phyloP scores from a whole-genome alignment of 2,888 invertebrate species.

The Oegoconia quadripuncta region DNA sequence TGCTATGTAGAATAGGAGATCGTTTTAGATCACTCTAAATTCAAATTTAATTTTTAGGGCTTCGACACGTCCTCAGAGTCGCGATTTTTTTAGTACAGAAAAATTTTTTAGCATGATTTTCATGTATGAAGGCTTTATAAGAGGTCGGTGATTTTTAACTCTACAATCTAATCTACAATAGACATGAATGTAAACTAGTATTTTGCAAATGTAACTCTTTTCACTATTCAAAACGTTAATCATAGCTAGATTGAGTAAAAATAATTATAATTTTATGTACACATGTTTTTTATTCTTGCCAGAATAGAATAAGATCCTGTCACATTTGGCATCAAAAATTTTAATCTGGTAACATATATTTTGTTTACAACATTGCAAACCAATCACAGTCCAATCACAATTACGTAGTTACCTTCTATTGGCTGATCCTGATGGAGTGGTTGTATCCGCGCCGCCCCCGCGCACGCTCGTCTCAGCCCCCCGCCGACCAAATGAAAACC shows the following conservation, averaged over 20 bases:
- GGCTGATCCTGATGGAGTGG: conserved; percentile 23
- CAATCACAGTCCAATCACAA: conserved; percentile 30
- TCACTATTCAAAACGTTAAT: too few species aligned
- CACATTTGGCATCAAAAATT: conserved; percentile 4
- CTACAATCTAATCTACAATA: too few species aligned
- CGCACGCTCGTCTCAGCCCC: conserved; percentile 21
- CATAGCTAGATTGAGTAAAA: too few species aligned
- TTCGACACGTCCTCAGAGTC: too few species aligned
- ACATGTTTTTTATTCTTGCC: neutral
- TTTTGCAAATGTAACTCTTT: too few species aligned
- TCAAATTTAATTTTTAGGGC: too few species aligned
- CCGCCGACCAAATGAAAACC: conserved; percentile 24
- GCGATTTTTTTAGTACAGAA: too few species aligned
- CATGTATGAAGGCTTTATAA: neutral
- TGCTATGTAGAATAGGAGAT: too few species aligned
- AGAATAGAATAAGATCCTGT: neutral
- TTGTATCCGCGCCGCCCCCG: conserved; percentile 22
- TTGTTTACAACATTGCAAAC: conserved; percentile 34
- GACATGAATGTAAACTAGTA: too few species aligned
- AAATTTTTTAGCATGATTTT: neutral
- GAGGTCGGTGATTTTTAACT: conserved; percentile 24
- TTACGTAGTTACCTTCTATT: conserved; percentile 26
- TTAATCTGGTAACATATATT: conserved; percentile 28
- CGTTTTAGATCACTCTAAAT: too few species aligned
- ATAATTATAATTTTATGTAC: neutral